Evolutionary conservation across 2,888 invertebrate species (phyloP).

Genomic region (Drosophila lutescens): DNA sequence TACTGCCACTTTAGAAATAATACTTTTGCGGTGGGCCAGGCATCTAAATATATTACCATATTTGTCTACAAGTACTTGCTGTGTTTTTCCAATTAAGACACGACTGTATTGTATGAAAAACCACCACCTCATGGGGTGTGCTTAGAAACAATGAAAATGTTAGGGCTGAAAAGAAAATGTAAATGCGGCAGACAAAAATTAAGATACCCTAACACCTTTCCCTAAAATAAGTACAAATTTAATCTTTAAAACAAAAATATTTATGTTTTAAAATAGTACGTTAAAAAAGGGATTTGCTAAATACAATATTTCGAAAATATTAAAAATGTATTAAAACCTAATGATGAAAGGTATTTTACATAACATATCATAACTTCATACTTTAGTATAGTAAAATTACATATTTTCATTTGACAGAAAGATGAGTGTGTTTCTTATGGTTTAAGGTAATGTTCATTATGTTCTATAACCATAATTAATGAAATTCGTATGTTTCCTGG

Average conservation of each 20-base stretch:
- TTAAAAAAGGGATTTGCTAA: too few relatives aligned
- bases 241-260: too few relatives aligned
- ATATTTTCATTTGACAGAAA: too few relatives aligned
- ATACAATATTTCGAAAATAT: too few relatives aligned
- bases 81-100: too few relatives aligned
- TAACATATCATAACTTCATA: too few relatives aligned
- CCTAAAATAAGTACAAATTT: too few relatives aligned
- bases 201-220: background rate
- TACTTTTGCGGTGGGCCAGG: slow-evolving; percentile 15
- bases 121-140: background rate
- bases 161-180: background rate
- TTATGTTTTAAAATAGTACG: too few relatives aligned
- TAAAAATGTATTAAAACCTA: too few relatives aligned
- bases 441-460: background rate
- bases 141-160: background rate
- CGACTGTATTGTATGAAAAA: background rate
- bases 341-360: too few relatives aligned
- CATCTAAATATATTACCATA: slow-evolving; percentile 8
- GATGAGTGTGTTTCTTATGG: background rate
- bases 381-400: too few relatives aligned
- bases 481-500: background rate
- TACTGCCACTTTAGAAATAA: slow-evolving; percentile 43
- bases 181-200: background rate
- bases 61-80: slow-evolving; percentile 2
- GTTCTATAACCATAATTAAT: background rate